Evolutionary conservation across 2,113 vertebrate genomes (phyloP).

Genomic region (human (Homo sapiens)): GRCh38 chr13:109761501-109762000

Average conservation of each 20-base stretch:
- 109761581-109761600: slow-evolving; percentile 5
- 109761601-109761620: slow-evolving; percentile 38
- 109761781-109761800: background rate
- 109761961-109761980: background rate
- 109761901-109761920: background rate
- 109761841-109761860: background rate
- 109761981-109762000: background rate
- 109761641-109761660: slow-evolving; percentile 62
- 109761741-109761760: background rate
- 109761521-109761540: slow-evolving; percentile 63
- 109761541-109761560: slow-evolving; percentile 60
- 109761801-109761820: background rate
- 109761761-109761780: background rate
- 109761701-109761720: background rate
- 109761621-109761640: slow-evolving; percentile 57
- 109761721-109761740: background rate
- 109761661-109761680: background rate
- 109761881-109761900: background rate
- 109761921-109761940: background rate
- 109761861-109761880: slow-evolving; percentile 18
- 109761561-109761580: slow-evolving; percentile 20
- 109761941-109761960: background rate
- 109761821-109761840: background rate
- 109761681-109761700: background rate
- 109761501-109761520: slow-evolving; percentile 47